Evolutionary conservation across 2,113 vertebrate species (phyloP), one percentile per base, ranked within the genome.

Genomic region (Colistium nudipinnis): DNA sequence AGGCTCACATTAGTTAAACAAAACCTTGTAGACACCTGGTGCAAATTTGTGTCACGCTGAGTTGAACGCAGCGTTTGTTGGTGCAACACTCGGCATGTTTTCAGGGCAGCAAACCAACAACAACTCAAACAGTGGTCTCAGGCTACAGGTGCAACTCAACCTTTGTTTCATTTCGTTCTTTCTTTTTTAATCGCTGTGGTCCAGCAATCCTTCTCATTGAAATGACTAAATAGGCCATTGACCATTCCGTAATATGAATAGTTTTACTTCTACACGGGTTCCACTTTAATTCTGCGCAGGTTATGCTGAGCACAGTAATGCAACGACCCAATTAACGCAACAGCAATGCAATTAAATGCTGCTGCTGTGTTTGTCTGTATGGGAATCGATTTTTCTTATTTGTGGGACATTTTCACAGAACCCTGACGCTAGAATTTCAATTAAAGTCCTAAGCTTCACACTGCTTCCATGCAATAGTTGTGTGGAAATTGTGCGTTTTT

Each of bases 221-320:
- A 60, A 47, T 1, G 3, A 68, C 64, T 10, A 39, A 28, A 16
- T 9, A 19, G 71, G 72, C 80, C 20, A 62, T 78, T 83, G 70
- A 75, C 74, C 41, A 3, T 53, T 17, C 31, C 28, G 73, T 87
- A 73, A 55, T 3, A 8, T 57, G 62, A 61, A 31, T 8, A 19
- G 39, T 67, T 54, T 56, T 30, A 51, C 39, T n/a, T 69, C 59
- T 14, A 25, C 3, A 0, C 61, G 74, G 52, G 71, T 74, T 70
- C 74, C 72, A 74, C 11, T 44, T 70, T 16, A 45, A 7, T 39
- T 38, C 7, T 8, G 35, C 10, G 4, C 27, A 33, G 51, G 11
- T 25, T 47, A 7, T 61, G 35, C 2, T 36, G 35, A 36, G 35
- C 35, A 36, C 7, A 36, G 35, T 36, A 39, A 70, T 20, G 49